Evolutionary conservation across 2,797 vertebrate species (phyloP), one percentile per base, ranked within the genome.

Genomic region (Manis pentadactyla): DNA sequence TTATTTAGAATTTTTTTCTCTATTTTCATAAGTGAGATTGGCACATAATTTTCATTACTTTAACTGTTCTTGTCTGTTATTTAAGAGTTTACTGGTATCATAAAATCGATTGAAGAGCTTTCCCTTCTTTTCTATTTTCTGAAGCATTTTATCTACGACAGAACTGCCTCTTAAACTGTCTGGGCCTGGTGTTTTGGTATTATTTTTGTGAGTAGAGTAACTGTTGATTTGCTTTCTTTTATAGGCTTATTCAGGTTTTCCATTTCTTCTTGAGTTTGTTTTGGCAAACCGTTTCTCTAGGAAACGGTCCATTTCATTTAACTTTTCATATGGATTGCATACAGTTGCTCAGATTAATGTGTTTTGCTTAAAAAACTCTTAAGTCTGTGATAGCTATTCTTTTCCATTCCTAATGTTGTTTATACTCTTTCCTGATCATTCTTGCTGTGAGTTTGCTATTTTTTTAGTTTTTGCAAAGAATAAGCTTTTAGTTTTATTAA

Each of bases 141-240:
- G 53, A 87, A 92, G 90, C 85, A 87, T 91, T 96, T 84, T 86
- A 59, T 93, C 3, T 61, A 61, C 87, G 77, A 90, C 64, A 93
- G 78, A 95, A 87, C 57, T 83, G 87, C 83, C 87, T 93, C 90
- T 97, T 89, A 93, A 96, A 91, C 59, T 93, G 85, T 83, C 78
- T 29, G 82, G 42, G 46, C 25, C 74, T 71, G 42, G 49, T 73
- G 25, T 37, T 42, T 73, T 27, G 37, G 11, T 86, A 96, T 90
- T 86, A 73, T 94, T 91, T 95, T 71, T 37, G 23, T 77, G 93
- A 93, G 82, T 37, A 97, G 95, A 94, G 96, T 94, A 88, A 95
- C 89, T 97, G 84, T 97, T 96, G 96, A 97, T 97, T 96, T 93
- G 64, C 82, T 84, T 93, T 87, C 88, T 95, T 96, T 95, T 95